Conservation (phyloP, 2,797 vertebrate species). For the Aselliscus stoliczkanus region DNA sequence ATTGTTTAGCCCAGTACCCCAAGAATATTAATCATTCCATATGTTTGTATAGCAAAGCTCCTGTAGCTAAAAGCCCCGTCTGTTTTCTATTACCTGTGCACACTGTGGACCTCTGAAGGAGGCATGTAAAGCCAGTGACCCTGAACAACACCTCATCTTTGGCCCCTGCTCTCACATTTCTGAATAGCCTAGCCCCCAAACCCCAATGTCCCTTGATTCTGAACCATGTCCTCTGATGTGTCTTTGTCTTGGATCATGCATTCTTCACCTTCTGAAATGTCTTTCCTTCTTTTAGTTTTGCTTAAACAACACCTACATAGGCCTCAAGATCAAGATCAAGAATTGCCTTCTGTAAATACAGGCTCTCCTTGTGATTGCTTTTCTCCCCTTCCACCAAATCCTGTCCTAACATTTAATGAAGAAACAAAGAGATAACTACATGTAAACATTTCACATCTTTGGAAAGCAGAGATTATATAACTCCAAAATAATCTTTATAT, state of each 20-base stretch:
- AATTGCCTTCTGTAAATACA: neutral
- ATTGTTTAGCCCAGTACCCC: neutral
- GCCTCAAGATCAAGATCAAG: neutral
- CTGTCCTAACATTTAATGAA: neutral
- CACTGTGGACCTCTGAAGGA: neutral
- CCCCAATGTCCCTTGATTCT: neutral
- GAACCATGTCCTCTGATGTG: neutral
- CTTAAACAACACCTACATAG: neutral
- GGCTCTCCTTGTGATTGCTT: neutral
- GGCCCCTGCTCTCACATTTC: neutral
- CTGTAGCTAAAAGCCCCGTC: neutral
- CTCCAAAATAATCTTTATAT: neutral
- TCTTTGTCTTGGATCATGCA: neutral
- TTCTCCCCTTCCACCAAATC: neutral
- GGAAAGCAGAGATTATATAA: neutral
- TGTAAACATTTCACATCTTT: neutral
- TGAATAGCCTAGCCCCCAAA: neutral
- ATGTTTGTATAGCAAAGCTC: neutral
- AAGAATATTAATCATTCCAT: neutral
- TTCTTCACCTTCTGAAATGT: neutral
- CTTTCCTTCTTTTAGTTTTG: neutral
- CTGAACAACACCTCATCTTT: neutral
- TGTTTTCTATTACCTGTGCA: too few species aligned
- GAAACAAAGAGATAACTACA: neutral
- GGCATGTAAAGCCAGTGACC: neutral